Base-by-base conservation (phyloP, 2,113 vertebrate species). In the Strix aluco region DNA sequence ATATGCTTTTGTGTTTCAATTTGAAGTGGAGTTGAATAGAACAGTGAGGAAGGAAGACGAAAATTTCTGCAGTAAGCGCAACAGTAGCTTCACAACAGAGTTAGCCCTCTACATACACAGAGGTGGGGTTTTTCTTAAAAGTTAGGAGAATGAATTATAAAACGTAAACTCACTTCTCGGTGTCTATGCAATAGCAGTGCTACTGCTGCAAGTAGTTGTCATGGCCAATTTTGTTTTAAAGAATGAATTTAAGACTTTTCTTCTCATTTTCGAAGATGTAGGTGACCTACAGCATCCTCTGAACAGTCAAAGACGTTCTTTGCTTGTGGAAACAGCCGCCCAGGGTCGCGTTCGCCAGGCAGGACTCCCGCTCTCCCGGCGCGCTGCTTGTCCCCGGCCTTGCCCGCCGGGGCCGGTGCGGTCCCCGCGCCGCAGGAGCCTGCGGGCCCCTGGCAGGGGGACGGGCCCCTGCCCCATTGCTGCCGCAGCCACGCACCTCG, bases 221-320 rank as follows among this genome's bases (percentile, higher is more conserved):
- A 9, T 11, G 49, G 30, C 30, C 34, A 40, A 6, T 30, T 86
- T 59, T 59, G 38, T 9, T 81, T 58, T 27, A 38, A 30, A 70
- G 46, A 80, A 11, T 1, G 0, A 25, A 55, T 62, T 59, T 20
- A 20, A 57, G 86, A 6, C 38, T 86, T 44, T 19, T 32, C 12
- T 61, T 73, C 5, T 1, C 32, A 1, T 40, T 70, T 70, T 78
- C 59, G 57, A 47, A 34, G 5, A 18, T 1, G 16, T 5, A 21
- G 17, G 15, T n/a, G 11, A 63, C 72, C 40, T 40, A 21, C 38
- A 25, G 38, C 18, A 11, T 22, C 15, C 19, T 38, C 32, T 40
- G 19, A 42, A n/a, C 38, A 1, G 4, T n/a, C 38, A 21, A 5
- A 26, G 38, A 3, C 3, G 1, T 7, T 8, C 16, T 51, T 26